Evolutionary conservation across 92 coral and sea anemone genomes (phyloP).

Genomic region (Chrysogorgia sp.): DNA sequence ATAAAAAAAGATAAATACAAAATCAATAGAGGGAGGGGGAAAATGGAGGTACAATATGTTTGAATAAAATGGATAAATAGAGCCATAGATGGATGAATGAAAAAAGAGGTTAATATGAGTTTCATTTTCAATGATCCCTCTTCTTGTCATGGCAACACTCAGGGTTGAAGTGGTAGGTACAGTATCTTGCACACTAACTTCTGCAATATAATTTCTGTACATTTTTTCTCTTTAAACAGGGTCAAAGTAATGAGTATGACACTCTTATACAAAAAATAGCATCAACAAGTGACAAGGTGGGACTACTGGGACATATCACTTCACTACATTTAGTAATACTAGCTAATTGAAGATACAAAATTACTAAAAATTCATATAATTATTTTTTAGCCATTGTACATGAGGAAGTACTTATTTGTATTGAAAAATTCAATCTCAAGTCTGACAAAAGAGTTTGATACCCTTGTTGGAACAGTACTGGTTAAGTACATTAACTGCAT

Average conservation of each 20-base stretch:
- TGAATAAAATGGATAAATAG: no score
- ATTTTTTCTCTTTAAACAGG: constrained; percentile 52
- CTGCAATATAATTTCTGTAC: neutral
- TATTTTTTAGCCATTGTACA: constrained; percentile 63
- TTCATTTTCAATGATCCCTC: no score
- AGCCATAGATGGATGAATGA: no score
- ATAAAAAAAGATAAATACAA: no score
- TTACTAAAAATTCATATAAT: no score
- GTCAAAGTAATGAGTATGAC: constrained; percentile 83
- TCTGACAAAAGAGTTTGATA: constrained; percentile 80
- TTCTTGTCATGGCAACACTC: no score
- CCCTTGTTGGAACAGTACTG: constrained; percentile 87
- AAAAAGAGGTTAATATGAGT: no score
- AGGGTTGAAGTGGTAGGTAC: no score
- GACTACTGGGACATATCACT: no score
- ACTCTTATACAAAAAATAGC: constrained; percentile 72
- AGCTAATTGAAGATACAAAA: neutral
- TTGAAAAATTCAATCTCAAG: constrained; percentile 71
- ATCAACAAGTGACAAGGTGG: constrained; percentile 77
- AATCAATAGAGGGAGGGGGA: no score
- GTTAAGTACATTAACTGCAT: constrained; percentile 51
- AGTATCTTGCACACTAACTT: no score
- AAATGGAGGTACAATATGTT: no score
- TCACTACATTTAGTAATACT: neutral
- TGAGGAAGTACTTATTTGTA: constrained; percentile 75